Percentiles rank a stretch among this genome's conserved stretches.
Conservation (phyloP, 2,888 invertebrate genomes). For the Pyrrhosoma nymphula region DNA sequence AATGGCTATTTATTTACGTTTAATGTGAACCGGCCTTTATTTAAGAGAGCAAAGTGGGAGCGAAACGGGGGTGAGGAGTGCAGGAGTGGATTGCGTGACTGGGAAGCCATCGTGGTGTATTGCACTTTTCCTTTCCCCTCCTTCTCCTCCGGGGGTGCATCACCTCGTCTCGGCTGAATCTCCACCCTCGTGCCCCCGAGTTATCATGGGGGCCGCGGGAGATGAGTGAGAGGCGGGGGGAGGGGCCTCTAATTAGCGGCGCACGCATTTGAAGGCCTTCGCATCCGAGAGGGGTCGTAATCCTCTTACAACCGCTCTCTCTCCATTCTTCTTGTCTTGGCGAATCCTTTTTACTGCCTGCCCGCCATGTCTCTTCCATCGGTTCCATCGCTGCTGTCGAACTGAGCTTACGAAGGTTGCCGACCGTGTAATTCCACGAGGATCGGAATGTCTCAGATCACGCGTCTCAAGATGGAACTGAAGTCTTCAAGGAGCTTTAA, state of each 20-base stretch:
- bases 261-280: constrained; percentile 18
- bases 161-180: background rate
- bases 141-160: background rate
- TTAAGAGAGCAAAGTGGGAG: background rate
- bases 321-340: background rate
- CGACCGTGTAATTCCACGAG: background rate
- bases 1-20: no score
- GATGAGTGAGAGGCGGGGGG: background rate
- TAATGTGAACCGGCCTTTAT: no score
- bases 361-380: background rate
- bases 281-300: background rate
- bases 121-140: background rate
- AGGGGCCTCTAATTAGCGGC: background rate
- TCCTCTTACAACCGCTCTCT: background rate
- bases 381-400: background rate
- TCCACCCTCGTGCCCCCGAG: background rate
- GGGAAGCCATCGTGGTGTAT: background rate
- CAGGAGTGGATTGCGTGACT: background rate
- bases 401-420: background rate
- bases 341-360: background rate
- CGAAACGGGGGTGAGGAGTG: background rate
- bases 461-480: background rate
- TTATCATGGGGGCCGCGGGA: background rate
- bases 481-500: background rate
- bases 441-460: background rate